Evolutionary conservation across 92 coral and sea anemone species (phyloP), one percentile per base, ranked within the genome.

Genomic region (Chrysogorgia sp.): DNA sequence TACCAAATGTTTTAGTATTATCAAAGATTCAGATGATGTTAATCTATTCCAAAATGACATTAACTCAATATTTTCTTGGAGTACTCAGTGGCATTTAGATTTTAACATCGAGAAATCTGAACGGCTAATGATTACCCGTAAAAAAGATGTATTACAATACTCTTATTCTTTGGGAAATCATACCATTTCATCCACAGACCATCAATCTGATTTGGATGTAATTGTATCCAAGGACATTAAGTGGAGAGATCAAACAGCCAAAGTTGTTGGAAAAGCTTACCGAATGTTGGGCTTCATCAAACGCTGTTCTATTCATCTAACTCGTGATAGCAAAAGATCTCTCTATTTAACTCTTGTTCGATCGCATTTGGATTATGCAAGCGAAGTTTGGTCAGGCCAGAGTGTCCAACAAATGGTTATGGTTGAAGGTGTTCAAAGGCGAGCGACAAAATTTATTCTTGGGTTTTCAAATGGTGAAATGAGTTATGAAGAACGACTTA

Each of bases 381-480:
- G 34, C 34, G n/a, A 62, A 62, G 68, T 62, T 32, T 31, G 37
- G 68, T 62, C 68, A 25, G 40, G 13, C 5, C 34, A 62, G 13
- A 62, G 40, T 29, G 6, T 30, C 1, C n/a, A 62, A 62, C 19
- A 62, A 7, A 62, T 28, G 43, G 31, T 62, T 19, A 4, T 62
- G 22, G 2, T 66, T 17, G 74, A 66, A n/a, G 43, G 43, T 35
- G 74, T 66, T 10, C 74, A 31, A 63, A 4, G 74, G 7, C 74
- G 74, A 41, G 74, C 74, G 3, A 66, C 74, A 20, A 35, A 66
- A 12, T 66, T 35, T 24, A 66, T 66, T 2, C 47, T 66, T 12
- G 74, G 74, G 9, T 17, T 19, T 35, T 26, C 74, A 3, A 21
- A 26, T 12, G 21, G 21, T 23, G 50, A 35, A 6, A 41, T 66